phyloP scores from a whole-genome alignment of 2,113 vertebrate species.

The Centrocercus urophasianus region DNA sequence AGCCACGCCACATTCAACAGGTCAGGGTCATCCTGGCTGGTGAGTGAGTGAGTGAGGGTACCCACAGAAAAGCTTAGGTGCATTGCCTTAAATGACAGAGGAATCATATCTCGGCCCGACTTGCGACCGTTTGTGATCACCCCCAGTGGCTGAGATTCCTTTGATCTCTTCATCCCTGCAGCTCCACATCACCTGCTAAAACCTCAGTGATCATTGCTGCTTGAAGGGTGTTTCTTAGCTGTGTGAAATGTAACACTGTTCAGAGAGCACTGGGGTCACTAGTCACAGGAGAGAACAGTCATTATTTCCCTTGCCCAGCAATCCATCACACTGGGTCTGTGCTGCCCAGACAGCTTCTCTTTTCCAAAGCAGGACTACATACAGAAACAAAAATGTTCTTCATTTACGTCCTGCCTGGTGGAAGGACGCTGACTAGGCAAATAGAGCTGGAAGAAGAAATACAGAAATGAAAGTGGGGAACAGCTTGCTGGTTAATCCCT shows the following conservation, averaged over 20 bases:
- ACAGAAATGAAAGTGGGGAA: not conserved
- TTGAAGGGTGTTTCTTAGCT: not conserved
- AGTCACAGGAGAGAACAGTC: not conserved
- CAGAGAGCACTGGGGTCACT: not conserved
- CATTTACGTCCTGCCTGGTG: not conserved
- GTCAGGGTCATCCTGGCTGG: conserved; percentile 74
- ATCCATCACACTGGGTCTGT: not conserved
- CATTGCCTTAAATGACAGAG: not conserved
- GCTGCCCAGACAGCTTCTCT: not conserved
- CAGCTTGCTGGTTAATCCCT: not conserved
- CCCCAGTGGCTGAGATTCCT: not conserved
- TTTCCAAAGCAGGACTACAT: not conserved
- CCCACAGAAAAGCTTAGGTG: not conserved
- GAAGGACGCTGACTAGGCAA: not conserved
- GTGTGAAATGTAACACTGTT: not conserved
- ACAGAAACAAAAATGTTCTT: not conserved
- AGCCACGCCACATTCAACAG: conserved; percentile 96
- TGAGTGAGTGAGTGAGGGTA: conserved; percentile 22
- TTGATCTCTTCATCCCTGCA: not conserved
- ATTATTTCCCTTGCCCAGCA: not conserved
- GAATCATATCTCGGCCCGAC: not conserved
- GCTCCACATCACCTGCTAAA: not conserved
- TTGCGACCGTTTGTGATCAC: not conserved
- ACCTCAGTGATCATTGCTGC: not conserved
- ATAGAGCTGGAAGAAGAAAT: not conserved